Base-by-base conservation (phyloP, 2,797 vertebrate species). In the Chanos chanos region DNA sequence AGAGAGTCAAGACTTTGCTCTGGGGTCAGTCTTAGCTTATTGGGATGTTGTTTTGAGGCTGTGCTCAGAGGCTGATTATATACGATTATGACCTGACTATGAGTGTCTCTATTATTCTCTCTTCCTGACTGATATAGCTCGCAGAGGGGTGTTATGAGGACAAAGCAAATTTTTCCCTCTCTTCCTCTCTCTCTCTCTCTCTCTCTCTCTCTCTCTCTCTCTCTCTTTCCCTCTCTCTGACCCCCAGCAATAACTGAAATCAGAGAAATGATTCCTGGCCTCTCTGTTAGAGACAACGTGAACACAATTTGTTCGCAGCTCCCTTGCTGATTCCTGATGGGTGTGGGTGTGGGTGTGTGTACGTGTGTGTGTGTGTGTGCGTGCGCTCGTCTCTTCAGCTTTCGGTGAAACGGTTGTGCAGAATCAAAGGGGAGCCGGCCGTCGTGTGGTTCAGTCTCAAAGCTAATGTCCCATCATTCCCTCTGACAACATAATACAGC, bases 401-500 rank as follows among this genome's bases (percentile, higher is more conserved):
- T 27, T 7, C 39, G 36, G 33, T 47, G 34, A 55, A 54, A 27
- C 63, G 51, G 44, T 52, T 49, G 7, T 13, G 51, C 10, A 10
- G 59, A 43, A 48, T n/a, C n/a, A n/a, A 30, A 64, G 30, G 19
- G 28, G 27, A 7, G 30, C 9, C 48, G 13, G 60, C 55, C 13
- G 31, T 27, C n/a, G 44, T 16, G 43, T 64, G 43, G 71, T 54
- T 77, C 47, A 52, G 44, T 8, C 33, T 54, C 49, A 25, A 49
- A 49, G 63, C 41, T 70, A 60, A 70, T 60, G 49, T 36, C 55
- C 61, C 58, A 30, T 64, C 49, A 48, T 60, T 70, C 61, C 67
- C 49, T 64, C 54, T 64, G 61, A 70, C 67, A 60, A 33, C 47
- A 53, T 64, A 70, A 70, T 60, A 59, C 55, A 30, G 60, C 61